Percentiles rank a stretch among this genome's conserved stretches.
phyloP scores from a whole-genome alignment of 2,113 vertebrate genomes.

The Heliornis fulica region DNA sequence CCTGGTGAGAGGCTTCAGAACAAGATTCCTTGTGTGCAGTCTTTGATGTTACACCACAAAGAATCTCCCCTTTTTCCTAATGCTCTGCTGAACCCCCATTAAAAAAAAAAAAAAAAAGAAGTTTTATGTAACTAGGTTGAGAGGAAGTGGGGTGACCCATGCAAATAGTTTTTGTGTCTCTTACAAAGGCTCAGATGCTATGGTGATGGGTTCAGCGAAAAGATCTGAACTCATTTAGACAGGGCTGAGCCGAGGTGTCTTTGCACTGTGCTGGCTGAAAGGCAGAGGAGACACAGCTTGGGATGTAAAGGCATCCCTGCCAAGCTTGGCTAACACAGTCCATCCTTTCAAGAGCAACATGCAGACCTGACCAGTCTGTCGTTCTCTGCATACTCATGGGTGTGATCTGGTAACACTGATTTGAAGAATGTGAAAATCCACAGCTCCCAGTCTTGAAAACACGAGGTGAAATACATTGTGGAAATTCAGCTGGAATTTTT shows the following conservation, averaged over 20 bases:
- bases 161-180: conserved; percentile 36
- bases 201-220: background rate
- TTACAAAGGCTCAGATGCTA: conserved; percentile 15
- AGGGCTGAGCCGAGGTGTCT: background rate
- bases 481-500: background rate
- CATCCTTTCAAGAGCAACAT: background rate
- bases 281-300: background rate
- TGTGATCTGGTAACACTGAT: background rate
- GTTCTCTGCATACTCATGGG: rapidly evolving
- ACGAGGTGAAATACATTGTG: background rate
- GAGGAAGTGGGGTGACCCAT: conserved; percentile 60
- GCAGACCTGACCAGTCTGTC: background rate
- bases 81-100: conserved; percentile 23
- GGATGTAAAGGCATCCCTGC: background rate
- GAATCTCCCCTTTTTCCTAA: conserved; percentile 14
- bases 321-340: background rate
- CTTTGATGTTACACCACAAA: conserved; percentile 56
- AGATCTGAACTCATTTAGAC: background rate
- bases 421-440: background rate
- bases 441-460: background rate
- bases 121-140: background rate
- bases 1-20: conserved; percentile 59
- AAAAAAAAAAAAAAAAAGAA: background rate
- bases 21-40: conserved; percentile 31
- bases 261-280: background rate